Conservation (phyloP, 2,797 vertebrate species). For the Lagocephalus sceleratus region DNA sequence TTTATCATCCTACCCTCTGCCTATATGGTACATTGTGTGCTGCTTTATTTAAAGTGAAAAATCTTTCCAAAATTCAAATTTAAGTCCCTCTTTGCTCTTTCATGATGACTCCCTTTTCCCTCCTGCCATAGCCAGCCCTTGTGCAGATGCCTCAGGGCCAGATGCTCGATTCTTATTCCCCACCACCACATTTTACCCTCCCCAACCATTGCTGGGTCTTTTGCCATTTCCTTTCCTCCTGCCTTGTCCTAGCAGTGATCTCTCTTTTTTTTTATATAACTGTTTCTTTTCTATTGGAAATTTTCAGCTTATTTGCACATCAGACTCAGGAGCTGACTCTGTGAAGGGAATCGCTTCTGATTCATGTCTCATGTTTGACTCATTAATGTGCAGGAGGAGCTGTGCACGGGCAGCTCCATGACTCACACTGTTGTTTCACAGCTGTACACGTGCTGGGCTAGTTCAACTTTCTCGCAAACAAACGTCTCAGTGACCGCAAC, state of each 20-base stretch:
- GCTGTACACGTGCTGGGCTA: slow-evolving; percentile 18
- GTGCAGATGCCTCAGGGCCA: slow-evolving; percentile 33
- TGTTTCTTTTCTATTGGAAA: slow-evolving; percentile 29
- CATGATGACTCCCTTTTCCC: slow-evolving; percentile 3
- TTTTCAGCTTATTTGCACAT: slow-evolving; percentile 41
- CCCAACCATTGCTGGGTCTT: slow-evolving; percentile 40
- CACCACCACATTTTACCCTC: slow-evolving; percentile 33
- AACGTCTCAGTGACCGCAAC: background rate
- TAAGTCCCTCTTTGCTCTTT: no score
- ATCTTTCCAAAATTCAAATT: background rate
- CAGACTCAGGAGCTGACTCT: slow-evolving; percentile 26
- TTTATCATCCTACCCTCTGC: no score
- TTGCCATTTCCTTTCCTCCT: slow-evolving; percentile 4
- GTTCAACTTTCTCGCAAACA: background rate
- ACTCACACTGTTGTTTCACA: slow-evolving; percentile 10
- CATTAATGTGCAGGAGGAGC: slow-evolving; percentile 38
- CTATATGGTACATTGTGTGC: no score
- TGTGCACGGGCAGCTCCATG: slow-evolving; percentile 18
- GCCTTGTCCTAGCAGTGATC: slow-evolving; percentile 9
- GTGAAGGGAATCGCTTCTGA: slow-evolving; percentile 32
- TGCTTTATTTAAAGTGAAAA: background rate
- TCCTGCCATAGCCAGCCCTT: slow-evolving; percentile 36
- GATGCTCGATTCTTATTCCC: slow-evolving; percentile 34
- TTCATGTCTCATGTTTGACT: slow-evolving; percentile 48
- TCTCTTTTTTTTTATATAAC: slow-evolving; percentile 7